These are phyloP conservation scores for Heteractis magnifica DNA, from an alignment of 92 coral and sea anemone genomes.

Conservation along the genomic window DNA sequence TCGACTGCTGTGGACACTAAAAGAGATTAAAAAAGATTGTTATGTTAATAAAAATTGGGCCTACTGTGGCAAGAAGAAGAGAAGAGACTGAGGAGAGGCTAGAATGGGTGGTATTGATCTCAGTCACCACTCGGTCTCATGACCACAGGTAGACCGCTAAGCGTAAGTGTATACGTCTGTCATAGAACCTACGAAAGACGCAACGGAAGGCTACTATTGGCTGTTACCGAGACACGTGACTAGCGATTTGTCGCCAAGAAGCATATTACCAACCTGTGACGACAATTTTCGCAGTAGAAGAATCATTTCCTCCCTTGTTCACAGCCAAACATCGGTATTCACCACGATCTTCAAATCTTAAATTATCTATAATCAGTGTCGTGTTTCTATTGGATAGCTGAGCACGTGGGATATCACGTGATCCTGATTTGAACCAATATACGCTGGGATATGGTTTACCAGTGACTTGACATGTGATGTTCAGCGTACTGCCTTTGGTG, in stretches of 20 bases:
- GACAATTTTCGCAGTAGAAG: conserved; percentile 32
- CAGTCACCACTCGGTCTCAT: not conserved
- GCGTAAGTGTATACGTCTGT: not conserved
- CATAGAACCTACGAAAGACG: too few relatives aligned
- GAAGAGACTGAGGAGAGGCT: too few relatives aligned
- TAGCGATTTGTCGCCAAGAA: too few relatives aligned
- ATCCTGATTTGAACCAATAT: conserved; percentile 38
- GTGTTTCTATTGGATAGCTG: conserved; percentile 18
- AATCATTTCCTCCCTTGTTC: conserved; percentile 48
- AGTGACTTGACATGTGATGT: conserved; percentile 28
- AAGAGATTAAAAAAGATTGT: not conserved
- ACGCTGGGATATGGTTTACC: conserved; percentile 43
- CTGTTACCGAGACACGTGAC: too few relatives aligned
- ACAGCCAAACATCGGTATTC: conserved; percentile 30
- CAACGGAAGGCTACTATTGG: too few relatives aligned
- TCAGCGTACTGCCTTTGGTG: conserved; percentile 22
- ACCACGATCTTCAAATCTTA: conserved; percentile 31
- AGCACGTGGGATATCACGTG: conserved; percentile 32
- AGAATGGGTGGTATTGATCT: not conserved
- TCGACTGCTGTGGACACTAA: not conserved
- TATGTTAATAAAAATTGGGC: not conserved
- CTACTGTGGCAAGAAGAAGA: too few relatives aligned
- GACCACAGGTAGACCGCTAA: not conserved
- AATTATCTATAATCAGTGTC: conserved; percentile 10
- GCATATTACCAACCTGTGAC: conserved; percentile 39